Conservation (phyloP, 2,888 invertebrate species). For the Gastrophysa polygoni region DNA sequence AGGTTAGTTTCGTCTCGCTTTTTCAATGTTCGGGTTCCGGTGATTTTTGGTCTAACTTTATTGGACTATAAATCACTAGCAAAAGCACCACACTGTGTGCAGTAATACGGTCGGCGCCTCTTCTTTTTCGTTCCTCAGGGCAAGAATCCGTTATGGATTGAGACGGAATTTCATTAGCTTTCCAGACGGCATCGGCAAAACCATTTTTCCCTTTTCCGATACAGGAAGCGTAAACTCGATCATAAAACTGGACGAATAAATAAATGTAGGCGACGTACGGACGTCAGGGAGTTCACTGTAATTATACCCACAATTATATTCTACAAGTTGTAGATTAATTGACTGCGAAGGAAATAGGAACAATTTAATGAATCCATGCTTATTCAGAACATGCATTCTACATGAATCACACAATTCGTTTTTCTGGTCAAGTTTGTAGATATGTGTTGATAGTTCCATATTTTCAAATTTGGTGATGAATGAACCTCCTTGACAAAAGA, state of each 20-base stretch:
- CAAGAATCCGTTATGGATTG: background rate
- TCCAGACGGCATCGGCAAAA: background rate
- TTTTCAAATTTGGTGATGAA: too few relatives aligned
- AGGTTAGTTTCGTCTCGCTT: too few relatives aligned
- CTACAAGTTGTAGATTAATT: background rate
- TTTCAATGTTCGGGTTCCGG: too few relatives aligned
- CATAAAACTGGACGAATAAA: background rate
- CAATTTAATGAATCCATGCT: too few relatives aligned
- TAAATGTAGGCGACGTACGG: background rate
- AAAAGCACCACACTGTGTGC: background rate
- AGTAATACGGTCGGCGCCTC: background rate
- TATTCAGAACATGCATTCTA: too few relatives aligned
- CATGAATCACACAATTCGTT: too few relatives aligned
- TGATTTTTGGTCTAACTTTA: too few relatives aligned
- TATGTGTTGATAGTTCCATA: too few relatives aligned
- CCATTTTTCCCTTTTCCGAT: background rate
- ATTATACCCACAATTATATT: background rate
- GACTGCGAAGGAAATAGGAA: too few relatives aligned
- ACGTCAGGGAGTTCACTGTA: background rate
- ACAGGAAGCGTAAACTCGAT: background rate
- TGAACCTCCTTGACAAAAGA: too few relatives aligned
- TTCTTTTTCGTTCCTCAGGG: background rate
- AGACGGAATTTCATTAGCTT: constrained; percentile 1
- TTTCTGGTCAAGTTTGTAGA: too few relatives aligned
- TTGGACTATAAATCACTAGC: too few relatives aligned